phyloP scores from a whole-genome alignment of 2,113 vertebrate species.

The Rhea pennata region DNA sequence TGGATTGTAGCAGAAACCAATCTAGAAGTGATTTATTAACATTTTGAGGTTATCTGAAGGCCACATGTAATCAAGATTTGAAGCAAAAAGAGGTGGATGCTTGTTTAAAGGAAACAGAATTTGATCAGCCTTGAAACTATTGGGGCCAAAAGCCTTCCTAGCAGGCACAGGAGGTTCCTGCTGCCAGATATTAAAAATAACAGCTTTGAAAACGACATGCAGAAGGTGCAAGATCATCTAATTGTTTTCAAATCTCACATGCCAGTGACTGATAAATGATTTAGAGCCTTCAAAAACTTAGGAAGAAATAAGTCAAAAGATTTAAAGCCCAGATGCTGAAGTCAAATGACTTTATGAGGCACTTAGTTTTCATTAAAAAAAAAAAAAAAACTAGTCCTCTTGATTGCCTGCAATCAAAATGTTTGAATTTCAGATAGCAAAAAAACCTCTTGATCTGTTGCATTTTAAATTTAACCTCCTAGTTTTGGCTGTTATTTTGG shows the following conservation, averaged over 20 bases:
- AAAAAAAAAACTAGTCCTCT: neutral
- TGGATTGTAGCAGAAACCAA: neutral
- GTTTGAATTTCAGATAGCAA: neutral
- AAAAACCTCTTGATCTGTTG: neutral
- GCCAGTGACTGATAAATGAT: neutral
- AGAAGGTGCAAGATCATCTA: neutral
- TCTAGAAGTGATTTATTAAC: slow-evolving; percentile 24
- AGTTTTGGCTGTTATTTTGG: neutral
- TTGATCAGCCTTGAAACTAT: neutral
- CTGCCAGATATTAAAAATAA: neutral
- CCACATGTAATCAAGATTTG: neutral
- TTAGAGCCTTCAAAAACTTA: neutral
- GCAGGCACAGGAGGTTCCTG: neutral
- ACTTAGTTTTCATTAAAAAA: neutral
- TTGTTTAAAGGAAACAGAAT: neutral
- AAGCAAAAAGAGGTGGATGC: neutral
- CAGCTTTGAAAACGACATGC: neutral
- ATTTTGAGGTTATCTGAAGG: slow-evolving; percentile 1
- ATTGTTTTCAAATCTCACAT: neutral
- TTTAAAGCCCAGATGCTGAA: neutral
- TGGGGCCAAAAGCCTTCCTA: neutral
- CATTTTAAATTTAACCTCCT: slow-evolving; percentile 14
- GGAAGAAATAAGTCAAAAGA: neutral
- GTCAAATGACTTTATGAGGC: neutral
- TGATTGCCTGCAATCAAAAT: slow-evolving; percentile 25